phyloP scores from a whole-genome alignment of 1,140 invertebrate species.

The Drosophila nannoptera region DNA sequence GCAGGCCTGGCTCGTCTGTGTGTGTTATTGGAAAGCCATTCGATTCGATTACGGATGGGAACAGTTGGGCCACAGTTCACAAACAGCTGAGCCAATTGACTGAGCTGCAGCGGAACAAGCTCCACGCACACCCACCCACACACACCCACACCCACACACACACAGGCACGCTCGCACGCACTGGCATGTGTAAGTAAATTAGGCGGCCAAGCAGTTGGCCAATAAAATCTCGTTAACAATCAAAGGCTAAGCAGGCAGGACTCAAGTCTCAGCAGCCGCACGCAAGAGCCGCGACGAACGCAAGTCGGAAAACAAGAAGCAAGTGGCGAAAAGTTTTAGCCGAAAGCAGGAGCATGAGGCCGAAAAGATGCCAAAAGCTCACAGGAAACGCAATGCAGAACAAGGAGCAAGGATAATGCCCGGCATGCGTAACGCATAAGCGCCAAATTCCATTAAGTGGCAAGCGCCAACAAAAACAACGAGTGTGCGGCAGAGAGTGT shows the following conservation, averaged over 20 bases:
- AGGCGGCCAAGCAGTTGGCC: conserved; percentile 18
- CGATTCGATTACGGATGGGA: background rate
- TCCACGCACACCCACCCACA: background rate
- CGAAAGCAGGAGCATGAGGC: too few species aligned
- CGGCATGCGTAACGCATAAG: conserved; percentile 76
- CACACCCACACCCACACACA: background rate
- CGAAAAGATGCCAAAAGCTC: conserved; percentile 9
- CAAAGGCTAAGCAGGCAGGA: conserved; percentile 25
- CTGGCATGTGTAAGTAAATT: conserved; percentile 14
- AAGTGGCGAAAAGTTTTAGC: too few species aligned
- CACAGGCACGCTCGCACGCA: background rate
- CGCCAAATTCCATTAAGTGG: conserved; percentile 76
- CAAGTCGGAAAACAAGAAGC: conserved; percentile 24
- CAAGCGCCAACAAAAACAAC: conserved; percentile 40
- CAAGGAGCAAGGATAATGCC: conserved; percentile 68
- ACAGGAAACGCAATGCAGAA: conserved; percentile 56
- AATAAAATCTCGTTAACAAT: conserved; percentile 60
- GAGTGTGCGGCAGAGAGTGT: conserved; percentile 19
- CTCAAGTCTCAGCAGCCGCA: background rate
- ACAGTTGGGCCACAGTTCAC: background rate
- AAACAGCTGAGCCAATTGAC: too few species aligned
- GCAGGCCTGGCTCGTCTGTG: background rate
- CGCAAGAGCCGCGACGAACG: conserved; percentile 22
- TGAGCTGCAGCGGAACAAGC: background rate
- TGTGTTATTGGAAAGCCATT: background rate